Evolutionary conservation across 2,113 vertebrate species (phyloP), one percentile per base, ranked within the genome.

Genomic region (Callionymus lyra): DNA sequence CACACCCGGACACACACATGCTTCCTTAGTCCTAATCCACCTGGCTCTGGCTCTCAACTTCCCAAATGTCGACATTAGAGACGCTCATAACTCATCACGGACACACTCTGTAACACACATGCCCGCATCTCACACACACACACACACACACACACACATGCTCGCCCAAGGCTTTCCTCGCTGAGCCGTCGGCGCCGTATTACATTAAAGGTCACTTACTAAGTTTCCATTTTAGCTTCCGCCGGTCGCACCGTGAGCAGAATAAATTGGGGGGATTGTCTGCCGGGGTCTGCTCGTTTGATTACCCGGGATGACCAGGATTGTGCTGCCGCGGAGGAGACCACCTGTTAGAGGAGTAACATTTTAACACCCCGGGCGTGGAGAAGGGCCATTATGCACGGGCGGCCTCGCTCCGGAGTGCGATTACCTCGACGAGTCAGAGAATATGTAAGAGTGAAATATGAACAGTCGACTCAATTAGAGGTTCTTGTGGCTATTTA

Each of bases 181-280:
- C 49, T 52, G 68, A 74, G 61, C 59, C 50, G 57, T 68, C 16
- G 58, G 70, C 57, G 44, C 59, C 42, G 12, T 60, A 61, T 74
- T 62, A 74, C 74, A 65, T 74, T 65, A 70, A 74, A 76, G 70
- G 63, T 80, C 77, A 77, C 56, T 68, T 65, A 53, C 64, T 44
- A 51, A 65, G 68, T 70, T 67, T 81, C 70, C 63, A 72, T 77
- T 77, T 76, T 41, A 65, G 54, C 50, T 39, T 66, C 53, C 34
- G 39, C 65, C 15, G 19, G 65, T 44, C 55, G 53, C 63, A 44
- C 61, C 57, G 65, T 32, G 59, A 66, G 45, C 31, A 47, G 68
- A 56, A 74, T 45, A 70, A 73, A 73, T 69, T 58, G 62, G 18
- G 41, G n/a, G 38, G 55, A 71, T 70, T 71, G 64, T 71, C 65